Evolutionary conservation across 2,888 invertebrate species (phyloP), one percentile per base, ranked within the genome.

Genomic region (Orthosia gothica): DNA sequence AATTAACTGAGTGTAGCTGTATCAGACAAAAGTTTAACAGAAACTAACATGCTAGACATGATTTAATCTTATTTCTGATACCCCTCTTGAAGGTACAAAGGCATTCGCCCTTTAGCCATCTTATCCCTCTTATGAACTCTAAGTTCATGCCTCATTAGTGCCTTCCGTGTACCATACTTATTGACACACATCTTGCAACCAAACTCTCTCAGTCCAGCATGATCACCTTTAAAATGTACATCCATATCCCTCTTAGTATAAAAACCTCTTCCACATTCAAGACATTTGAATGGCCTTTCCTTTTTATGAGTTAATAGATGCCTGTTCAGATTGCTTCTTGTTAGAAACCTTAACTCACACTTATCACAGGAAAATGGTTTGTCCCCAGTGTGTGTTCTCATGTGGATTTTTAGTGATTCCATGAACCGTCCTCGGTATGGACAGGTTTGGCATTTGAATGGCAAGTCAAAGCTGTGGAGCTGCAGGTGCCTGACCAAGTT

Each of bases 111-210:
- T 80, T 92, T 93, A 2, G 91, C 87, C 91, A 94, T 90, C 82
- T 94, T 94, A 69, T 92, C 89, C 76, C 94, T 91, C 64, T 94
- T 94, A 68, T 95, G 95, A 5, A 94, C 92, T 65, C 91, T 88
- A 49, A 94, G 72, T 79, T 94, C 93, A 86, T 94, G 95, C 65
- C 93, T 91, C 94, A 93, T 93, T 5, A 94, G 74, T 16, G 92
- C 92, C 83, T 93, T 94, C 54, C 89, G 92, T 15, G 91, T 92
- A 0, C 92, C 91, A 91, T 93, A 94, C 64, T 93, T 93, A 78
- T 92, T 94, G 0, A 91, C 92, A 87, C 95, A 95, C 15, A 92
- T 55, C 57, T 77, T 86, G 70, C 95, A 95, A 15, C 79, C 80
- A 84, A 90, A 93, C 67, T 94, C 92, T 69, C 92, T 94, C 0